Conservation (phyloP, 2,888 invertebrate species). For the Diploptera punctata region DNA sequence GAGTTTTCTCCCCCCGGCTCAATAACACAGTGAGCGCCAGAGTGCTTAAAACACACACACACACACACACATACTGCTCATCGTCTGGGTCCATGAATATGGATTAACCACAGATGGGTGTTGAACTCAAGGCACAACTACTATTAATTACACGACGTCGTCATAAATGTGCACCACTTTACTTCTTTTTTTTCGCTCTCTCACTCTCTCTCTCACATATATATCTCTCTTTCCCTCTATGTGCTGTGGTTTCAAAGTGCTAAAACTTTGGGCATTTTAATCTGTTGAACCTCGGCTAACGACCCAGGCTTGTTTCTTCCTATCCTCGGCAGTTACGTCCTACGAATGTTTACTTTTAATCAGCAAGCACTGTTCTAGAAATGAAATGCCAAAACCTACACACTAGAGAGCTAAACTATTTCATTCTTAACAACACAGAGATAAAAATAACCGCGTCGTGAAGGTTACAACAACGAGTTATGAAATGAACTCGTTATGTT, state of each 20-base stretch:
- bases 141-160: conserved; percentile 26
- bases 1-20: background rate
- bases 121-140: conserved; percentile 20
- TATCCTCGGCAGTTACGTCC: background rate
- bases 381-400: too few species aligned
- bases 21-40: conserved; percentile 7
- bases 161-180: conserved; percentile 24
- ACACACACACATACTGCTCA: too few species aligned
- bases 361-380: too few species aligned
- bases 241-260: background rate
- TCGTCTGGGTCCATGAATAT: conserved; percentile 25
- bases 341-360: background rate
- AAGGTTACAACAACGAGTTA: too few species aligned
- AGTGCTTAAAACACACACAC: background rate
- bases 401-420: too few species aligned
- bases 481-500: too few species aligned
- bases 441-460: too few species aligned
- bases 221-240: background rate
- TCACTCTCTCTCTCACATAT: background rate
- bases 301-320: background rate
- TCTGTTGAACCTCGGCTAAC: conserved; percentile 6
- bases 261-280: conserved; percentile 1
- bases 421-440: too few species aligned
- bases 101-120: conserved; percentile 22
- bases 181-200: conserved; percentile 1